A percentile compares a stretch with the other conserved stretches of the same genome.
Evolutionary conservation across 2,888 invertebrate genomes (phyloP).

Genomic region (Capitulum mitella): DNA sequence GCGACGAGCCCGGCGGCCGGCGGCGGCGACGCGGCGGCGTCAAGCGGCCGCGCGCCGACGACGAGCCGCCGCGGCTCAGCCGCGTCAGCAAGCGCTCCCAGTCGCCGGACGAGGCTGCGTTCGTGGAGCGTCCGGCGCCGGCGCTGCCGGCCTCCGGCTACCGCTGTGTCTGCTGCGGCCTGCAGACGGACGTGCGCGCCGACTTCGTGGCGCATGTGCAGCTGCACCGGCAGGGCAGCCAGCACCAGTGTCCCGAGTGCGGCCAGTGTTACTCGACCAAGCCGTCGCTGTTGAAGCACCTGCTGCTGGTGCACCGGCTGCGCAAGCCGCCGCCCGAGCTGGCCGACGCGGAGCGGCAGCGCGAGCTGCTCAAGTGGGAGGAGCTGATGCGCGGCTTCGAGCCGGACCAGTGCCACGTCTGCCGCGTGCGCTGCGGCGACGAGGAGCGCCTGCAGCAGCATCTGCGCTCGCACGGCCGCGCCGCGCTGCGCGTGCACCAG

Average conservation of each 20-base stretch:
- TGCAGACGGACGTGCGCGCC: conserved; percentile 11
- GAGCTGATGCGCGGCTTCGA: neutral
- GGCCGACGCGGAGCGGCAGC: neutral
- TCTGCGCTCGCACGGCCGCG: conserved; percentile 5
- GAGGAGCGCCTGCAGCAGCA: conserved; percentile 13
- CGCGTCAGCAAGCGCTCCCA: neutral
- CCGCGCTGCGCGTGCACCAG: conserved; percentile 3
- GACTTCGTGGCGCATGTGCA: conserved; percentile 20
- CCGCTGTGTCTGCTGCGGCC: conserved; percentile 15
- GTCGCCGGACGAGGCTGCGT: conserved; percentile 2
- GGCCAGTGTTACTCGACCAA: conserved; percentile 19
- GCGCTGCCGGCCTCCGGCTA: neutral
- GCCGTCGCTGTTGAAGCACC: conserved; percentile 4
- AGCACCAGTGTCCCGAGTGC: conserved; percentile 24
- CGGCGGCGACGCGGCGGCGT: neutral
- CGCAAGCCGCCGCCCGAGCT: conserved; percentile 15
- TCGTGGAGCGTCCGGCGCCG: conserved; percentile 18
- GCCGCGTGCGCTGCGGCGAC: conserved; percentile 1
- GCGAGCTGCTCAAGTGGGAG: neutral
- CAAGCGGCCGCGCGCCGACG: neutral
- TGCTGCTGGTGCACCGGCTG: conserved; percentile 16
- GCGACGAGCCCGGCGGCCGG: neutral
- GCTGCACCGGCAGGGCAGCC: conserved; percentile 14
- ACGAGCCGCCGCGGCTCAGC: neutral
- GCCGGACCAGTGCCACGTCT: conserved; percentile 17